A percentile compares a stretch with the other conserved stretches of the same genome.
These are phyloP conservation scores for Pseudorhombus dupliciocellatus DNA, from an alignment of 2,113 vertebrate genomes.

Conservation along the genomic window DNA sequence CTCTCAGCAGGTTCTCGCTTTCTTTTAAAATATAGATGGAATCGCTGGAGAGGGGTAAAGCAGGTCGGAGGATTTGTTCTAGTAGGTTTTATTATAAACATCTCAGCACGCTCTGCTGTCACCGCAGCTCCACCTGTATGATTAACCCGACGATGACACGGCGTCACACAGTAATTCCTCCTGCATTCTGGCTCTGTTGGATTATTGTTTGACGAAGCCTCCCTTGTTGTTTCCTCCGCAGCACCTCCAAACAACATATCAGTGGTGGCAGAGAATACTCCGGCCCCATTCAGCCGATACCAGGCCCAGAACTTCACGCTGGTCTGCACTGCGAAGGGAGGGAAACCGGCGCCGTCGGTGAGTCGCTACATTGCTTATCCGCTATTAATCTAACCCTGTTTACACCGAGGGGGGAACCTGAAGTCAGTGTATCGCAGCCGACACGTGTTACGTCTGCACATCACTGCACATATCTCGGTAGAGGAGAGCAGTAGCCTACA, in stretches of 20 bases:
- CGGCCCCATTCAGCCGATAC: conserved; percentile 95
- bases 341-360: conserved; percentile 93
- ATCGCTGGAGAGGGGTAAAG: conserved; percentile 9
- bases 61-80: conserved; percentile 34
- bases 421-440: no score
- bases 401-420: neutral
- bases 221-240: conserved; percentile 62
- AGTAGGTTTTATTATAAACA: conserved; percentile 31
- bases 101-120: conserved; percentile 6
- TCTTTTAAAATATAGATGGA: conserved; percentile 27
- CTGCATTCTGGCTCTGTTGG: conserved; percentile 24
- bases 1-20: conserved; percentile 32
- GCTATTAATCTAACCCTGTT: no score
- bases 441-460: no score
- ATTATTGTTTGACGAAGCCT: conserved; percentile 17
- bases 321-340: conserved; percentile 93
- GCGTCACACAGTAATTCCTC: neutral
- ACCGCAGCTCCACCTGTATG: conserved; percentile 6
- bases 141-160: conserved; percentile 19
- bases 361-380: conserved; percentile 52
- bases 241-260: conserved; percentile 96
- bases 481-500: no score
- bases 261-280: conserved; percentile 89
- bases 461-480: no score
- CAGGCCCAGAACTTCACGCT: conserved; percentile 98